Evolutionary conservation across 2,888 invertebrate genomes (phyloP), one percentile per base, ranked within the genome.

Genomic region (Abrostola triplasia): DNA sequence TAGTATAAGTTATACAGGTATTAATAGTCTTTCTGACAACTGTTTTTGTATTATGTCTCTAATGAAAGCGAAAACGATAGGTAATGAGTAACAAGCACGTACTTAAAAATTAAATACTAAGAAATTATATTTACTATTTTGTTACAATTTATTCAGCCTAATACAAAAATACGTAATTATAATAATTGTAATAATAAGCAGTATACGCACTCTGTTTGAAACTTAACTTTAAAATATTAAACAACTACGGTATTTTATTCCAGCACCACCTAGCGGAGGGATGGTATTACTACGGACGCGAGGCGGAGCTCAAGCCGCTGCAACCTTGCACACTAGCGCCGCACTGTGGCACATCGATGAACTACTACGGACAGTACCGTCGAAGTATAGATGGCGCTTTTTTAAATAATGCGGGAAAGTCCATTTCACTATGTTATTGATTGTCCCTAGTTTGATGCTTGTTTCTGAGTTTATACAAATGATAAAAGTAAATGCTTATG

Each of bases 351-450:
- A 60, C 65, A 41, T 13, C 0, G 6, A 5, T 41, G 79, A 82
- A 88, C 86, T 84, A 64, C 24, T 60, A 58, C 49, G 37, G 57
- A 65, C 36, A 11, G 6, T 38, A n/a, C 49, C 13, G 42, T 35
- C 6, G 0, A 12, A 36, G 59, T 64, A 84, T 76, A 92, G 92
- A 90, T 90, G 92, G 90, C 92, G 90, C 85, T 90, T 62, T 81
- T 56, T 11, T 5, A 36, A 52, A 76, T 66, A 67, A 72, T 64
- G 73, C 40, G 51, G 51, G 41, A 64, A 79, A 76, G 78, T 59
- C 67, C 76, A 77, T 81, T 79, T 79, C 79, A 73, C 81, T 70
- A 70, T 77, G 80, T 80, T 88, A 88, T 87, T 87, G 88, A 88
- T 88, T 88, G 80, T 74, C 58, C 64, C 66, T 5, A 47, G 44